These are phyloP conservation scores for Margarornis squamiger DNA, from an alignment of 2,797 vertebrate genomes.

Conservation along the genomic window DNA sequence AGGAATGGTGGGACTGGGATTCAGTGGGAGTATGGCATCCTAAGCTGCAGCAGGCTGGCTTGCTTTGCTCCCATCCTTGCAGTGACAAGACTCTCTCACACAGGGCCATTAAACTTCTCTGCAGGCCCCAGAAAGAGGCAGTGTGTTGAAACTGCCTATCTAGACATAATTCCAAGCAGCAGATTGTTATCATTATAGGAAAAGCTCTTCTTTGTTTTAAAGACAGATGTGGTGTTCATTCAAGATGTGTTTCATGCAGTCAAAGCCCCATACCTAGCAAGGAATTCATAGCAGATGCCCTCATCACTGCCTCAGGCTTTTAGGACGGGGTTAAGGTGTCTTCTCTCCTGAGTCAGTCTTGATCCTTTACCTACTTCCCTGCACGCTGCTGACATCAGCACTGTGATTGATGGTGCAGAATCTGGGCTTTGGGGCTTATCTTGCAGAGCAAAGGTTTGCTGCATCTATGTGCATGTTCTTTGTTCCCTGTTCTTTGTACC, in stretches of 20 bases:
- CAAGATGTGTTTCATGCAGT: not conserved
- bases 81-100: not conserved
- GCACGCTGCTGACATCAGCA: not conserved
- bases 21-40: not conserved
- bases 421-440: not conserved
- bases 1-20: not conserved
- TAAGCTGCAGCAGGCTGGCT: not conserved
- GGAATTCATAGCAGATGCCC: not conserved
- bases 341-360: not conserved
- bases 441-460: not conserved
- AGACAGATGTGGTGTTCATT: not conserved
- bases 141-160: not conserved
- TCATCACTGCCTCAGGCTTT: not conserved
- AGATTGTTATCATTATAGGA: not conserved
- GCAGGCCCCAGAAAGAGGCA: not conserved
- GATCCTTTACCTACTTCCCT: not conserved
- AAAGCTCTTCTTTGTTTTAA: not conserved
- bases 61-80: not conserved
- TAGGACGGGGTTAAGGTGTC: not conserved
- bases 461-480: accelerated
- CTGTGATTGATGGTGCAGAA: not conserved
- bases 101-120: not conserved
- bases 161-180: not conserved
- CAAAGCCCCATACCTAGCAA: not conserved
- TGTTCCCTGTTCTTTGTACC: slow-evolving; percentile 4